Evolutionary conservation across 2,797 vertebrate genomes (phyloP).

Genomic region (Myotis findleyi): DNA sequence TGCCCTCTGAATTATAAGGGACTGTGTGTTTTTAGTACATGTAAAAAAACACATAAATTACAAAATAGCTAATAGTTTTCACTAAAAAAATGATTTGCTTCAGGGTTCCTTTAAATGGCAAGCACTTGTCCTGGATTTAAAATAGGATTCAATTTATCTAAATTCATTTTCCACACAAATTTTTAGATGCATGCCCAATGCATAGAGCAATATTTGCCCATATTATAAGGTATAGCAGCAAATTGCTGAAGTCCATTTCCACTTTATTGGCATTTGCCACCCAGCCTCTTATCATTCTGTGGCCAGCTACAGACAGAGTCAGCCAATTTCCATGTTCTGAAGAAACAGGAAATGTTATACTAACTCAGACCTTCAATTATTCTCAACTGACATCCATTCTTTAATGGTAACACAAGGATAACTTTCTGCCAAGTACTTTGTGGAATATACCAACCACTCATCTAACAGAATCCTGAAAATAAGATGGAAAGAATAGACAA

Average conservation of each 20-base stretch:
- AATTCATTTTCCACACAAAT: constrained; percentile 60
- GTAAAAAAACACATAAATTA: constrained; percentile 69
- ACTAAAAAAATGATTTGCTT: constrained; percentile 53
- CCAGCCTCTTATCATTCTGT: constrained; percentile 48
- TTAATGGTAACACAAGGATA: constrained; percentile 45
- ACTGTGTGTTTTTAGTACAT: constrained; percentile 24
- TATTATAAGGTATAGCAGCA: constrained; percentile 50
- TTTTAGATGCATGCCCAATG: constrained; percentile 27
- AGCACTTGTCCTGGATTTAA: constrained; percentile 53
- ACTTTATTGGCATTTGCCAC: constrained; percentile 35
- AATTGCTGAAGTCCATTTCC: constrained; percentile 63
- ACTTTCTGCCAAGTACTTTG: constrained; percentile 17
- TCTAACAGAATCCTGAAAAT: constrained; percentile 13
- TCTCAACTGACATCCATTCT: not conserved
- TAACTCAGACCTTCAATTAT: constrained; percentile 55
- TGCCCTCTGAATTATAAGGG: constrained; percentile 16
- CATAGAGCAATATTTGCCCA: constrained; percentile 60
- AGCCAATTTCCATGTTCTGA: constrained; percentile 54
- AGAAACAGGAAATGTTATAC: constrained; percentile 64
- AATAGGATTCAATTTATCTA: constrained; percentile 64
- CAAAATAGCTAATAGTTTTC: constrained; percentile 50
- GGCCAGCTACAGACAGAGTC: constrained; percentile 25
- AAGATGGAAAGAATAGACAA: not conserved
- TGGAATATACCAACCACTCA: not conserved
- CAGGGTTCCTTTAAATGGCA: constrained; percentile 57